Base-by-base conservation (phyloP, 2,888 invertebrate genomes). In the Rugalucina vietnamica region DNA sequence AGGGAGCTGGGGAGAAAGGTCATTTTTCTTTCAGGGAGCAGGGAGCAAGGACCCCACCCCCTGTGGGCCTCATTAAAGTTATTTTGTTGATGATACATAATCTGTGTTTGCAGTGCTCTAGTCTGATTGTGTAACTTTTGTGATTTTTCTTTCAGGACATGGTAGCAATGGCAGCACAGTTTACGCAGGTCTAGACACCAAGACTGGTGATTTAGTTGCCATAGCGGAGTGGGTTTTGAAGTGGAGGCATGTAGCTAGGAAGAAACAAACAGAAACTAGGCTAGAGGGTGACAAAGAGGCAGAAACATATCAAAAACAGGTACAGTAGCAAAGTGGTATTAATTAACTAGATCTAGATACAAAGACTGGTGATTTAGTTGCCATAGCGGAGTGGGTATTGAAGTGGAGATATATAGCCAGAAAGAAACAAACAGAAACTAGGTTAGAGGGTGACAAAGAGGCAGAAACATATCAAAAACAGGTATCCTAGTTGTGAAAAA, bases 321-420 rank as follows among this genome's bases (percentile, higher is more conserved):
- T 94, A 78, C 14, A 54, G n/a, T n/a, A 96, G 37, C 96, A 96
- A 87, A 97, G 97, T 10, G 97, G 97, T 70, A 96, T 97, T 32
- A 96, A 97, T 2, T 98, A 97, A 94, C 96, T 96, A 29, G 98
- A 97, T 8, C 96, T 98, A 29, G 98, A 98, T 93, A 96, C 96
- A 78, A 96, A 96, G 81, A 96, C 96, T 21, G 94, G 94, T 5
- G 92, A 93, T 32, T 77, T 97, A 72, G 95, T 97, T 0, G 96
- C 97, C 39, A 95, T 97, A 21, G 97, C 96, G 36, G 97, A 98
- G 94, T 98, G 98, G 98, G 90, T 92, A 8, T 81, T 95, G 12
- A 91, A 92, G 75, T 94, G 94, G 93, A 85, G 92, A 50, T 89
- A 91, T 87, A 77, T 87, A 32, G 90, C 90, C 32, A 88, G 90